Conservation (phyloP, 2,113 vertebrate genomes). For the Stictonetta naevosa region DNA sequence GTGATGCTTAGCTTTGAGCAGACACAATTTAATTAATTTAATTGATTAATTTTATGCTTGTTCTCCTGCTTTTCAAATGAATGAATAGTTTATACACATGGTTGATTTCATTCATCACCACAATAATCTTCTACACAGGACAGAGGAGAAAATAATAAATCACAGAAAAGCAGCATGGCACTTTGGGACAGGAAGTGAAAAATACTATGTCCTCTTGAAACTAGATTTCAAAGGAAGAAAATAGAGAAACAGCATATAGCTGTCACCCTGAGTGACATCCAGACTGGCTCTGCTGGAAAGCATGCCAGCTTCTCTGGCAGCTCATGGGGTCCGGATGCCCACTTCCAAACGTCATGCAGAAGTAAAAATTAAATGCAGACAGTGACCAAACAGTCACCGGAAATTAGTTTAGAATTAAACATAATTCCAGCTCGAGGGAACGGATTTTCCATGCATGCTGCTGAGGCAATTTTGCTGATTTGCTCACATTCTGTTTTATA, state of each 20-base stretch:
- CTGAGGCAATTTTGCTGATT: background rate
- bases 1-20: background rate
- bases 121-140: background rate
- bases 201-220: accelerated
- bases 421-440: accelerated
- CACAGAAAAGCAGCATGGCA: background rate
- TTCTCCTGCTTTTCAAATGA: background rate
- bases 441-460: accelerated
- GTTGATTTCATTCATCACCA: background rate
- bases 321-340: accelerated
- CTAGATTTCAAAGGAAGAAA: background rate
- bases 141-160: background rate
- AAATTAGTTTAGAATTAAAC: background rate
- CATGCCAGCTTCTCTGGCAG: background rate
- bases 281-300: background rate
- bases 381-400: background rate
- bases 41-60: background rate
- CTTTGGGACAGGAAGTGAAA: background rate
- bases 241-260: accelerated
- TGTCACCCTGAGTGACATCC: accelerated
- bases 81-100: background rate
- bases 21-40: background rate
- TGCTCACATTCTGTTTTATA: background rate
- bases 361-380: background rate
- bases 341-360: background rate